Conservation (phyloP, 2,797 vertebrate genomes). For the Falco cherrug region DNA sequence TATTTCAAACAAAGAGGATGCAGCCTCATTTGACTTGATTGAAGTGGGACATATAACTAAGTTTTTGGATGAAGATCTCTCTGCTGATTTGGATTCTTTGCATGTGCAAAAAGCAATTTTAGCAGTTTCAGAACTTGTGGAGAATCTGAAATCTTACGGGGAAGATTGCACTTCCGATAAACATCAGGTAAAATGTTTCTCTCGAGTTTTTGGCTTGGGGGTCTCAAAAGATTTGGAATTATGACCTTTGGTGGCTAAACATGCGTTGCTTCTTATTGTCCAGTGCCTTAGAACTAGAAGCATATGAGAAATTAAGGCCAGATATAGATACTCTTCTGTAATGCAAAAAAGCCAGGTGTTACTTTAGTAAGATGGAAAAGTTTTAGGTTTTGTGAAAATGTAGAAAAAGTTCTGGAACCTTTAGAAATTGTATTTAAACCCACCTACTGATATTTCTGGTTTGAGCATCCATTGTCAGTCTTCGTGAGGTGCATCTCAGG, state of each 20-base stretch:
- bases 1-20: slow-evolving; percentile 56
- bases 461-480: background rate
- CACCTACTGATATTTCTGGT: background rate
- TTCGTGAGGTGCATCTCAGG: background rate
- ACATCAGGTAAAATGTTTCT: slow-evolving; percentile 78
- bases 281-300: background rate
- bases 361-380: background rate
- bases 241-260: background rate
- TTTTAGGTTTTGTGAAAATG: background rate
- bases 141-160: slow-evolving; percentile 79
- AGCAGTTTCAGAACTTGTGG: slow-evolving; percentile 81
- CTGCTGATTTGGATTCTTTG: slow-evolving; percentile 83
- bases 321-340: background rate
- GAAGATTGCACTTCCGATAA: slow-evolving; percentile 80
- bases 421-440: background rate
- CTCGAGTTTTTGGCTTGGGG: background rate
- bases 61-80: slow-evolving; percentile 87
- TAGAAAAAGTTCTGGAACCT: background rate
- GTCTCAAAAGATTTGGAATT: background rate
- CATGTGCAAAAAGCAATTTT: slow-evolving; percentile 79
- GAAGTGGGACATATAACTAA: slow-evolving; percentile 87
- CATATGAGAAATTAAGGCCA: background rate
- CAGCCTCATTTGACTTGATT: slow-evolving; percentile 61
- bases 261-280: background rate
- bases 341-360: background rate